Evolutionary conservation across 2,113 vertebrate genomes (phyloP), one percentile per base, ranked within the genome.

Genomic region (Xenopus borealis): DNA sequence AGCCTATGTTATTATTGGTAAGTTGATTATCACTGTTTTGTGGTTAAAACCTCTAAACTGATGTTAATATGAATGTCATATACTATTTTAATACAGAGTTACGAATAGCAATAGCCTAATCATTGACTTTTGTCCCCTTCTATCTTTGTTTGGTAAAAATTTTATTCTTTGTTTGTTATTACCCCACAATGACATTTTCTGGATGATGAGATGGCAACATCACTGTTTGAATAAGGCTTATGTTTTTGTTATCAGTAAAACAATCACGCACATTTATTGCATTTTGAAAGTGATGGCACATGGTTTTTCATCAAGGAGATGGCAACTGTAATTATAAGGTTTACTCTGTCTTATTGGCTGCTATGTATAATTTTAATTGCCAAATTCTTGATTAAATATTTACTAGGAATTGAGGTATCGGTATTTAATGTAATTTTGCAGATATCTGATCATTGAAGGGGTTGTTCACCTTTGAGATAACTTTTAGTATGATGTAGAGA

Each of bases 341-440:
- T 16, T 30, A 64, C 23, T 50, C 10, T 40, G 20, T 44, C n/a
- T 73, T 57, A 17, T 64, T 65, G 71, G 27, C 47, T 72, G 9
- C 40, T 57, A 53, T 64, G 46, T 64, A 72, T 33, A 46, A 30
- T 52, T 72, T 64, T 62, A 13, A 23, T 59, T n/a, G 4, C 57
- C 57, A 12, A 53, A 46, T 64, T 52, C 27, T 14, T 23, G 16
- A 18, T 8, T 66, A 57, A 73, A 73, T 57, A 73, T 73, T 73
- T 66, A 45, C 62, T 16, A 17, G 62, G 62, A 66, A 44, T 66
- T 72, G 30, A 52, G 33, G 62, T 62, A 66, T 73, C 62, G 65
- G 62, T 9, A 18, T 73, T 30, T 66, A 33, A 62, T 53, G 3
- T 13, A 12, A 55, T 64, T 46, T 18, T 72, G 71, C 46, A 33